Evolutionary conservation across 2,888 invertebrate species (phyloP).

Genomic region (Sinohyriopsis cumingii): DNA sequence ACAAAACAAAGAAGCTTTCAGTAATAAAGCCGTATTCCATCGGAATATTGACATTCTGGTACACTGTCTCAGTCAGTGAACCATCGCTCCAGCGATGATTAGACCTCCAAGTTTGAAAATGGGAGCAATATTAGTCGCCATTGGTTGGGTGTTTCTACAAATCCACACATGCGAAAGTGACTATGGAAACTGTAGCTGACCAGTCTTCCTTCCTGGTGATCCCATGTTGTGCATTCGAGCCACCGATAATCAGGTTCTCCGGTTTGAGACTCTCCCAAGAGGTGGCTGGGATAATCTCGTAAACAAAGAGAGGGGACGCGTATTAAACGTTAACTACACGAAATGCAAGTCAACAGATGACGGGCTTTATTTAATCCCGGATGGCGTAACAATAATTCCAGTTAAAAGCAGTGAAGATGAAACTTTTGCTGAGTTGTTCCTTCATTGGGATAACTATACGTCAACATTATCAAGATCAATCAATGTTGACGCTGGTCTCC

Average conservation of each 20-base stretch:
- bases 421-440: conserved; percentile 49
- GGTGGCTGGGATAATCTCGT: conserved; percentile 63
- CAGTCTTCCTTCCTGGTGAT: conserved; percentile 9
- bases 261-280: conserved; percentile 58
- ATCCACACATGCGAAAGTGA: no score
- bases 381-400: conserved; percentile 50
- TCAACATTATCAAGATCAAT: conserved; percentile 38
- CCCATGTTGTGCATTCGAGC: conserved; percentile 16
- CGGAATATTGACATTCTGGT: no score
- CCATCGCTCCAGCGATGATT: no score
- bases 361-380: conserved; percentile 56
- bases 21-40: no score
- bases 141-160: no score
- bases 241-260: not conserved
- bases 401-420: conserved; percentile 51
- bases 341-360: conserved; percentile 56
- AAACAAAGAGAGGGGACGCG: conserved; percentile 51
- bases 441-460: conserved; percentile 51
- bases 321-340: conserved; percentile 51
- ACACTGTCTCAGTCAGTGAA: no score
- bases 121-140: no score
- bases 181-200: no score
- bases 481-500: conserved; percentile 39
- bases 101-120: no score
- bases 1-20: no score